Evolutionary conservation across 2,888 invertebrate species (phyloP), one percentile per base, ranked within the genome.

Genomic region (Cheilosia pagana): DNA sequence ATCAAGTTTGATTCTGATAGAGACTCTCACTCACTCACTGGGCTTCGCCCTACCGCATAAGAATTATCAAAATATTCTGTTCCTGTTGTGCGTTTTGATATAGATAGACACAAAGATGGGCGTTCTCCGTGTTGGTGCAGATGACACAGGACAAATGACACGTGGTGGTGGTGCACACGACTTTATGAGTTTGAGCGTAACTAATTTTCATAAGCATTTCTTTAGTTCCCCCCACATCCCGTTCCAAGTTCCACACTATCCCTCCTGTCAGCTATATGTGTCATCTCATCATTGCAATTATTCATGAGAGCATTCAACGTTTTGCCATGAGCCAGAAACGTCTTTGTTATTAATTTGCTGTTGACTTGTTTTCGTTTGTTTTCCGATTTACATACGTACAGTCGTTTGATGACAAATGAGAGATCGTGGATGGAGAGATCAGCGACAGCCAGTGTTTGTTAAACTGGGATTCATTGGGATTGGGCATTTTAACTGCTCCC

Each of bases 341-440:
- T 62, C 62, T 68, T 68, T 68, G 31, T 68, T 68, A 68, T 68
- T 68, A 55, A 68, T 68, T 68, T 68, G 25, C 43, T 68, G 28
- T 55, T 53, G 43, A 53, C 31, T 19, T 68, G 19, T n/a, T 10
- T 68, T 28, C 41, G 5, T 41, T 41, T 16, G 43, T 43, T 28
- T 28, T 8, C 8, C 28, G 28, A 28, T 28, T 8, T 28, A 28
- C 28, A 28, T 7, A 2, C 25, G 25, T 28, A 28, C 28, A 28
- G 28, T 8, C 25, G 25, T 25, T 25, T 28, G 28, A 28, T 28
- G 28, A 8, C 8, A 28, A 8, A 28, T 28, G 8, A 28, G 7
- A 28, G 28, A 28, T 28, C 28, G 6, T 8, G 28, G 7, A 28
- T 28, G 28, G 28, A 28, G 1, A 28, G 8, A 28, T 7, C 28